Percentiles rank a stretch among this genome's conserved stretches.
phyloP scores from a whole-genome alignment of 2,797 vertebrate genomes.

The Salmo trutta region DNA sequence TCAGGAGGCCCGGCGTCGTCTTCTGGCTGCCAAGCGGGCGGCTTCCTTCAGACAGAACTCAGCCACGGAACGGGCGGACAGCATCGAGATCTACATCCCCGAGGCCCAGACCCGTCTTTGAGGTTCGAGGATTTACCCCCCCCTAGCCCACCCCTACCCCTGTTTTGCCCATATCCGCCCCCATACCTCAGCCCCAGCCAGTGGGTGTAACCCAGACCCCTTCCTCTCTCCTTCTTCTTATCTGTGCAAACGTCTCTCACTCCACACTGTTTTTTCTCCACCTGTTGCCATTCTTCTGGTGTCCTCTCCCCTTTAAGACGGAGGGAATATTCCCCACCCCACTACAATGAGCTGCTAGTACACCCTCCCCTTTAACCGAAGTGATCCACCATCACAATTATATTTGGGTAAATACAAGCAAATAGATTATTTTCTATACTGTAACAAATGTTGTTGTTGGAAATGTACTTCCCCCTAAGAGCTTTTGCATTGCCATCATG shows the following conservation, averaged over 20 bases:
- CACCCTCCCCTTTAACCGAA: slow-evolving; percentile 16
- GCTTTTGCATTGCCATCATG: slow-evolving; percentile 13
- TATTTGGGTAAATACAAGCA: slow-evolving; percentile 15
- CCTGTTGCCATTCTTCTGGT: slow-evolving; percentile 44
- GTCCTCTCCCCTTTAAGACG: slow-evolving; percentile 23
- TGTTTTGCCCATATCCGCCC: slow-evolving; percentile 50
- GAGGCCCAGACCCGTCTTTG: slow-evolving; percentile 98
- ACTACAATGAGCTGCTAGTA: slow-evolving; percentile 48
- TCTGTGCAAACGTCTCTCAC: slow-evolving; percentile 19
- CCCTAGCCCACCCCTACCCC: slow-evolving; percentile 34
- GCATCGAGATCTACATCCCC: slow-evolving; percentile 99
- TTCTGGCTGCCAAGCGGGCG: slow-evolving; percentile 95
- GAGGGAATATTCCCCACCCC: slow-evolving; percentile 27
- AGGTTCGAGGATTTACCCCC: slow-evolving; percentile 67
- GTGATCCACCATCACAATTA: slow-evolving; percentile 25
- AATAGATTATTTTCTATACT: not conserved
- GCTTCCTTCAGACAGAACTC: slow-evolving; percentile 98
- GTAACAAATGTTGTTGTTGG: not conserved
- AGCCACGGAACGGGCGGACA: slow-evolving; percentile 93
- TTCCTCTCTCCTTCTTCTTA: not conserved
- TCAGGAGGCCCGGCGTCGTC: slow-evolving; percentile 92
- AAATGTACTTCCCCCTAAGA: slow-evolving; percentile 1
- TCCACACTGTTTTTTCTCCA: slow-evolving; percentile 19
- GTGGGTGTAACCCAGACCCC: slow-evolving; percentile 37
- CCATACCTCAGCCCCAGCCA: slow-evolving; percentile 38